Evolutionary conservation across 1,140 invertebrate species (phyloP).

Genomic region (Drosophila navojoa): DNA sequence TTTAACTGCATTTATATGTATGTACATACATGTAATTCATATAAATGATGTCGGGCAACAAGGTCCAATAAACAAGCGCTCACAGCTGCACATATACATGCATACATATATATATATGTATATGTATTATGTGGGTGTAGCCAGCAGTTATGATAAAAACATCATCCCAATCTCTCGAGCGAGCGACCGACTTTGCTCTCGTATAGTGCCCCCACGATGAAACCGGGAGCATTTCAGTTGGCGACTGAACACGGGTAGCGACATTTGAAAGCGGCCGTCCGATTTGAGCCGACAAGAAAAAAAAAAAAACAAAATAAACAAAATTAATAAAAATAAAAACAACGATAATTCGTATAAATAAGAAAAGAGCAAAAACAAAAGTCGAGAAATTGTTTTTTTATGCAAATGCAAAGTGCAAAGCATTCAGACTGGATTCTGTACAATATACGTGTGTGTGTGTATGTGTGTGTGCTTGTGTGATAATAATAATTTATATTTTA

Average conservation of each 20-base stretch:
- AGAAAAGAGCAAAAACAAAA: slow-evolving; percentile 20
- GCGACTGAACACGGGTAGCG: slow-evolving; percentile 37
- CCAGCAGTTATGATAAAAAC: slow-evolving; percentile 37
- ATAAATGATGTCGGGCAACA: slow-evolving; percentile 21
- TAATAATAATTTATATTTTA: slow-evolving; percentile 61
- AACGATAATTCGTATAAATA: slow-evolving; percentile 20
- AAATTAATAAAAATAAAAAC: slow-evolving; percentile 27
- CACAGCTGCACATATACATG: background rate
- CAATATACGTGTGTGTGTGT: slow-evolving; percentile 11
- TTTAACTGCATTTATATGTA: slow-evolving; percentile 51
- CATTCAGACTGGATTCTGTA: slow-evolving; percentile 48
- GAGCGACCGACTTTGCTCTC: slow-evolving; percentile 8
- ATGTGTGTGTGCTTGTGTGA: slow-evolving; percentile 26
- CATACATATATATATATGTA: background rate
- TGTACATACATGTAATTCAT: background rate
- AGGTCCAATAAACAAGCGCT: background rate
- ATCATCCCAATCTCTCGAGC: slow-evolving; percentile 22
- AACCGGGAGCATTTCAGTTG: slow-evolving; percentile 34
- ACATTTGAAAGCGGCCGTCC: slow-evolving; percentile 17
- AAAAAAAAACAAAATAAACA: background rate
- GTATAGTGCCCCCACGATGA: background rate
- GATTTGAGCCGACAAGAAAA: background rate
- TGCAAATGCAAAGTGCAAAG: slow-evolving; percentile 66
- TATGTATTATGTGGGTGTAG: slow-evolving; percentile 35
- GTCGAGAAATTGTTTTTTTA: slow-evolving; percentile 57